phyloP scores from a whole-genome alignment of 2,888 invertebrate genomes.

The Dolichomitus sp. region DNA sequence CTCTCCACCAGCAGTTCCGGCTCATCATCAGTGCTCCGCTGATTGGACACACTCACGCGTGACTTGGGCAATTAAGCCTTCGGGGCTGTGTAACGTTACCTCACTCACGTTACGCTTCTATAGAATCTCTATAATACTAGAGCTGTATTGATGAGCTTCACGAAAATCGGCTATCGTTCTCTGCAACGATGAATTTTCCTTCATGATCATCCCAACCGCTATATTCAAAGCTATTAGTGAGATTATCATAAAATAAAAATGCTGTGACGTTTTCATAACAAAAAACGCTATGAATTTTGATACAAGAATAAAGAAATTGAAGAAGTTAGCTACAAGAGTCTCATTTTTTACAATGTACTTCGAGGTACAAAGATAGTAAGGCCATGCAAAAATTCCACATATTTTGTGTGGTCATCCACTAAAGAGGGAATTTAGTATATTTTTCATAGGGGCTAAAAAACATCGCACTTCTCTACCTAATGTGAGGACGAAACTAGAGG shows the following conservation, averaged over 20 bases:
- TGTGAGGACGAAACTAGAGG: no score
- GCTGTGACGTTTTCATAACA: no score
- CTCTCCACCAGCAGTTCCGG: conserved; percentile 49
- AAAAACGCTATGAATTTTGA: no score
- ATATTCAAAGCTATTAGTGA: background rate
- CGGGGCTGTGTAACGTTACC: conserved; percentile 45
- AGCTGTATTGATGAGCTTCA: background rate
- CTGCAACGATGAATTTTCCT: background rate
- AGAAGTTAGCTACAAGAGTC: no score
- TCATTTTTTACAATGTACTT: no score
- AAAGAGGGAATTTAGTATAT: no score
- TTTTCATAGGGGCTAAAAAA: no score
- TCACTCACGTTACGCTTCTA: conserved; percentile 32
- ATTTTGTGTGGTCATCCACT: no score
- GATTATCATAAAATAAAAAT: background rate
- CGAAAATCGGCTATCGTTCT: conserved; percentile 1
- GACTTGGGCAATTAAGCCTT: conserved; percentile 71
- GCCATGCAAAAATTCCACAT: no score
- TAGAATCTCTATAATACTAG: conserved; percentile 18
- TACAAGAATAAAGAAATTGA: no score
- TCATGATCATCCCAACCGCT: background rate
- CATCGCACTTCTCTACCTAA: no score
- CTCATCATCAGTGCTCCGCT: conserved; percentile 67
- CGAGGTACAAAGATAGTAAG: no score
- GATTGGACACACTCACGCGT: conserved; percentile 74